Conservation (phyloP, 2,113 vertebrate genomes). For the Gymnarchus niloticus region DNA sequence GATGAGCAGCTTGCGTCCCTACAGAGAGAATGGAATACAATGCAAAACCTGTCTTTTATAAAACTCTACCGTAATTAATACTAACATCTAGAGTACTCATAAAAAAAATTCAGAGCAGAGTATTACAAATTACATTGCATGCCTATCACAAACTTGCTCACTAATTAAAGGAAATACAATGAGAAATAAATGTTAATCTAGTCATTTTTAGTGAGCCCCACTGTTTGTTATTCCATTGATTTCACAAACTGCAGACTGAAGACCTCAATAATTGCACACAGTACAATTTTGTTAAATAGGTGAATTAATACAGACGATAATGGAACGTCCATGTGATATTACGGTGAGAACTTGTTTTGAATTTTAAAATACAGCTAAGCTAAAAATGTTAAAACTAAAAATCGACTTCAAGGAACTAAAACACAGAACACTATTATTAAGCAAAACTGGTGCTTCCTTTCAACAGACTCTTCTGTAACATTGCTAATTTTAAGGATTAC, state of each 20-base stretch:
- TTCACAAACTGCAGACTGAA: not conserved
- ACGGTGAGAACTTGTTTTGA: not conserved
- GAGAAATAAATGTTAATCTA: not conserved
- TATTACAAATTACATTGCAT: not conserved
- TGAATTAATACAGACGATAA: not conserved
- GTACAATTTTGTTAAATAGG: not conserved
- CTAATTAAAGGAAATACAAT: not conserved
- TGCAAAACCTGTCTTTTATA: not conserved
- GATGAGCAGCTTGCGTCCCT: conserved; percentile 94
- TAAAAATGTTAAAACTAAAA: not conserved
- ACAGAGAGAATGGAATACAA: not conserved
- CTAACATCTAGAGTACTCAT: not conserved
- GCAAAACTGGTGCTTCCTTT: not conserved
- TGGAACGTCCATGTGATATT: no score
- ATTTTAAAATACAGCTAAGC: no score
- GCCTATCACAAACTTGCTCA: not conserved
- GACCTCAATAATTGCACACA: not conserved
- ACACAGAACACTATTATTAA: not conserved
- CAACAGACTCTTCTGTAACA: not conserved
- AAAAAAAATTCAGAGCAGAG: not conserved
- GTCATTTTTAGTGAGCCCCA: not conserved
- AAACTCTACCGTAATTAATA: not conserved
- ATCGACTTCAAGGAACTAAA: not conserved
- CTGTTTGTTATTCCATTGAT: not conserved
- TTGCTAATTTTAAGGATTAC: not conserved